Evolutionary conservation across 2,113 vertebrate genomes (phyloP), one percentile per base, ranked within the genome.

Genomic region (Empidonax alnorum): DNA sequence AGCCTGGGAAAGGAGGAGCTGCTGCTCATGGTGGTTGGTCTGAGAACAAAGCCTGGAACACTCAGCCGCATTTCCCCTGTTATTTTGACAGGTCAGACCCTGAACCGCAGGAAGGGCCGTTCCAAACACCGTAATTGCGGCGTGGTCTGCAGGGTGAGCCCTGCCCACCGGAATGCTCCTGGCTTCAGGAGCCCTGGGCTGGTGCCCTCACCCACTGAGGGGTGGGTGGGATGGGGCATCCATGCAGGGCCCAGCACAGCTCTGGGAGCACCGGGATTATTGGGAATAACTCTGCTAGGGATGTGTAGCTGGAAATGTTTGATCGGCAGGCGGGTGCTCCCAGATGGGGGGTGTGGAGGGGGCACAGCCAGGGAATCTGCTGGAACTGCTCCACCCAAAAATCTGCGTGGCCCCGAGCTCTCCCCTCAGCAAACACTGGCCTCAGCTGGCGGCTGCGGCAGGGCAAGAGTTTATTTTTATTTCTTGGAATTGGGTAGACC

Each of bases 401-500:
- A 71, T 84, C 88, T 78, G 74, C 49, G 58, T 18, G 41, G 82
- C 92, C 95, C 82, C 6, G 6, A 86, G 73, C 53, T 8, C 42
- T 93, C 96, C 91, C 77, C 87, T 63, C 73, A 12, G 82, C 84
- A 91, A 95, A 96, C 96, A 84, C 28, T 92, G 96, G 96, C 95
- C 96, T 95, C 97, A 91, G 88, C 95, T 97, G 97, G 97, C 96
- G 96, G 89, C 95, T 47, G 10, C 46, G 81, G 72, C 79, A 88
- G 95, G 96, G 92, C 96, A 95, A 94, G 95, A 97, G 97, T 96
- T 97, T 96, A 95, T 97, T 97, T 97, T 97, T 94, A 93, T 96
- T 97, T 97, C 97, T 97, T 97, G 96, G 97, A 97, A 97, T 97
- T 97, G 53, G 13, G 95, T 94, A 97, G 97, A 97, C 96, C 96